Conservation (phyloP, 2,888 invertebrate species). For the Eupithecia tripunctaria region DNA sequence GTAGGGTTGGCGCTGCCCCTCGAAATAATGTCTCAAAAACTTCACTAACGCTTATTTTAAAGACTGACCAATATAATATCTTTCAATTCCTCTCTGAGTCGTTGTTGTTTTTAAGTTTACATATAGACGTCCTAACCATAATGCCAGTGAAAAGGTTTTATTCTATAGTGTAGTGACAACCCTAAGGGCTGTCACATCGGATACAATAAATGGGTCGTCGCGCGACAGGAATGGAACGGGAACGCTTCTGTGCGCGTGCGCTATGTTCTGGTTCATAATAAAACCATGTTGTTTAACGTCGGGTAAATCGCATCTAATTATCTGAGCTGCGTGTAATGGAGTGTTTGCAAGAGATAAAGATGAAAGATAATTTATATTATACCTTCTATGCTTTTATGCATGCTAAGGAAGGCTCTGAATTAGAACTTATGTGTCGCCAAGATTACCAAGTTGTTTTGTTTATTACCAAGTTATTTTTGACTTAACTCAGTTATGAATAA, state of each 20-base stretch:
- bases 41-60: constrained; percentile 1
- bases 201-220: constrained; percentile 59
- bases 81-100: not conserved
- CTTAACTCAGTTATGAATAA: not conserved
- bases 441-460: not conserved
- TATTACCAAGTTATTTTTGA: too few relatives aligned
- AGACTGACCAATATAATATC: not conserved
- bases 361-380: not conserved
- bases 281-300: constrained; percentile 29
- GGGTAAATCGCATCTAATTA: constrained; percentile 29
- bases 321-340: constrained; percentile 20
- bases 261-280: constrained; percentile 35
- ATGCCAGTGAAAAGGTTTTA: not conserved
- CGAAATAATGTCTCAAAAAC: constrained; percentile 3
- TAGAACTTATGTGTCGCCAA: not conserved
- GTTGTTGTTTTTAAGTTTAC: not conserved
- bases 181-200: constrained; percentile 56
- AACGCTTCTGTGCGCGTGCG: constrained; percentile 57
- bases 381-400: not conserved
- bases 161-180: constrained; percentile 18
- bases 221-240: constrained; percentile 59
- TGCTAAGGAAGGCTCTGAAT: not conserved
- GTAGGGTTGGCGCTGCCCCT: constrained; percentile 23
- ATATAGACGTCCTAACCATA: not conserved
- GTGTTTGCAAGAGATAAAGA: constrained; percentile 10